A percentile compares a stretch with the other conserved stretches of the same genome.
These are phyloP conservation scores for Eospalax fontanierii DNA, from an alignment of 2,797 vertebrate genomes.

Conservation along the genomic window DNA sequence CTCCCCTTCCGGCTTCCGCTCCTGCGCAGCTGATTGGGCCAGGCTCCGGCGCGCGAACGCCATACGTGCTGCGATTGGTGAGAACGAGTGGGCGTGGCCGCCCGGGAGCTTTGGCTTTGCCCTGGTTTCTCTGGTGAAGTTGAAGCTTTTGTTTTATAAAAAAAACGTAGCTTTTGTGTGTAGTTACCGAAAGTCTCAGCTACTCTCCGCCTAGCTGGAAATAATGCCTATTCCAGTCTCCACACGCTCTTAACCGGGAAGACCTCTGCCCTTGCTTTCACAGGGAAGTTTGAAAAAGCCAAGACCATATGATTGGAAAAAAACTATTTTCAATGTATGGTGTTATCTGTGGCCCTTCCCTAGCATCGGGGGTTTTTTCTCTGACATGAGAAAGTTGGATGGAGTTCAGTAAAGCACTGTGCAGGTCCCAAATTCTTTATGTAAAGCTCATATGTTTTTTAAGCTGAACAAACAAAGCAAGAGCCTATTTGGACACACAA, in stretches of 20 bases:
- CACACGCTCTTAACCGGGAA: not conserved
- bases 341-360: not conserved
- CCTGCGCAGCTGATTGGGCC: constrained; percentile 50
- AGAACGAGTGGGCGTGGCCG: not conserved
- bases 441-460: not conserved
- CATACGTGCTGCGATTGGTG: not conserved
- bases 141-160: not conserved
- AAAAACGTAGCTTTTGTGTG: rapidly evolving
- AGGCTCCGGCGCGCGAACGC: not conserved
- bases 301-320: not conserved
- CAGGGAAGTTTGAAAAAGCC: constrained; percentile 3
- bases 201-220: not conserved
- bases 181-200: not conserved
- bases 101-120: rapidly evolving
- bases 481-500: not conserved
- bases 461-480: constrained; percentile 11
- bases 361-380: not conserved
- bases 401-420: not conserved
- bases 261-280: not conserved
- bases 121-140: not conserved
- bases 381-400: not conserved
- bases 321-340: not conserved
- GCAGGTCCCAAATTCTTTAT: not conserved
- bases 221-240: not conserved
- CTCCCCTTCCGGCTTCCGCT: constrained; percentile 20